Evolutionary conservation across 2,888 invertebrate genomes (phyloP).

Genomic region (Lampropteryx suffumata): DNA sequence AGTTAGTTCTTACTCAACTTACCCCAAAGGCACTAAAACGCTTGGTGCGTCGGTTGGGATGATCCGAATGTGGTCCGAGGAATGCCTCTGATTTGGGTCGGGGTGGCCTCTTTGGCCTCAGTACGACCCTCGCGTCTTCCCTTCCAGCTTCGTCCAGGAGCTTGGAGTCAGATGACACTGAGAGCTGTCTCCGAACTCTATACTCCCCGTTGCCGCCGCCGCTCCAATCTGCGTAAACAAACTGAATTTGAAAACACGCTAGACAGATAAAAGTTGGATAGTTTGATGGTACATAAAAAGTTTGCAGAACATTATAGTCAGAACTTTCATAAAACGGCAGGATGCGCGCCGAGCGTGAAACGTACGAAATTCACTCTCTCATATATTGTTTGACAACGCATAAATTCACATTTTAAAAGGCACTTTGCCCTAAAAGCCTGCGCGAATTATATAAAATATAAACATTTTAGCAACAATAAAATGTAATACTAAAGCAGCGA

Average conservation of each 20-base stretch:
- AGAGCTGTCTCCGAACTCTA: slow-evolving; percentile 93
- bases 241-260: slow-evolving; percentile 12
- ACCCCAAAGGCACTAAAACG: slow-evolving; percentile 98
- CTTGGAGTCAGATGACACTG: slow-evolving; percentile 96
- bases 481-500: slow-evolving; percentile 4
- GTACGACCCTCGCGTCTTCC: slow-evolving; percentile 93
- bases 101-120: slow-evolving; percentile 95
- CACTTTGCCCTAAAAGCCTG: neutral
- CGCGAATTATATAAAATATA: slow-evolving; percentile 4
- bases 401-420: slow-evolving; percentile 16
- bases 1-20: slow-evolving; percentile 73
- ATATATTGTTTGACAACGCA: slow-evolving; percentile 1
- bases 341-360: slow-evolving; percentile 16
- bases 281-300: slow-evolving; percentile 23
- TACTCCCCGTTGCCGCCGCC: slow-evolving; percentile 88
- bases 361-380: neutral
- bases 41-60: slow-evolving; percentile 92
- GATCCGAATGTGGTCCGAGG: slow-evolving; percentile 87
- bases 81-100: slow-evolving; percentile 98
- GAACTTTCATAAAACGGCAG: slow-evolving; percentile 23
- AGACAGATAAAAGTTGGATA: slow-evolving; percentile 22
- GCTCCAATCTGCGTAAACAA: slow-evolving; percentile 87
- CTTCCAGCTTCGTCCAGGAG: slow-evolving; percentile 94
- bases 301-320: slow-evolving; percentile 13
- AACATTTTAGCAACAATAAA: slow-evolving; percentile 4